Base-by-base conservation (phyloP, 1,140 invertebrate species). In the Araneus ventricosus region DNA sequence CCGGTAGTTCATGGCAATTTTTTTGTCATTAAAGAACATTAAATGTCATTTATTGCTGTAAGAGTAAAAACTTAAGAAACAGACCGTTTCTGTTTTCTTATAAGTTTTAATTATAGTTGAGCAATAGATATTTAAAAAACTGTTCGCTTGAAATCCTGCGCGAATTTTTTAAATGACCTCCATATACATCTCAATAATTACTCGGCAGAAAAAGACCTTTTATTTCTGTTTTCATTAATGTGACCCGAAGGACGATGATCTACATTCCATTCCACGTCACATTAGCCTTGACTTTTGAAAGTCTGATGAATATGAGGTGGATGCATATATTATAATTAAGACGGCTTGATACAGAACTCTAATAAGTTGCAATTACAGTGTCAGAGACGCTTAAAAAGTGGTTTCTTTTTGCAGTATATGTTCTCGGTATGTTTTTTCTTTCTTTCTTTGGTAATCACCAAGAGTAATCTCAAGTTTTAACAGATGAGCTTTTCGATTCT, bases 251-350 rank as follows among this genome's bases (percentile, higher is more conserved):
- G 70, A 34, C 70, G 70, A 75, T 75, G 70, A 75, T 75, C 70
- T 75, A 14, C 70, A 34, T 75, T 75, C 30, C 17, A 14, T 17
- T 75, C 30, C 30, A 2, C 67, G 27, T 30, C 27, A 17, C 30
- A 14, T 37, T 30, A 75, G 34, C 70, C 70, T 75, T 75, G 70
- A 75, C 70, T 75, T 75, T 75, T 75, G 70, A 22, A 75, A 75
- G 70, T 75, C 70, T 75, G 70, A 75, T 75, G 70, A 37, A 75
- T 75, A 75, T 75, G 70, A 75, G 30, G 20, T 20, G 70, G 70
- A 75, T 75, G 34, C 70, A 75, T 75, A 75, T 37, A 75, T 75
- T 34, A 75, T 75, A 30, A 75, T 75, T 75, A 34, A 52, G 17
- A 37, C 70, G 5, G 34, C 27, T 75, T 30, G 7, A 75, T 37